Conservation (phyloP, 2,888 invertebrate species). For the Xestia rhomboidea region DNA sequence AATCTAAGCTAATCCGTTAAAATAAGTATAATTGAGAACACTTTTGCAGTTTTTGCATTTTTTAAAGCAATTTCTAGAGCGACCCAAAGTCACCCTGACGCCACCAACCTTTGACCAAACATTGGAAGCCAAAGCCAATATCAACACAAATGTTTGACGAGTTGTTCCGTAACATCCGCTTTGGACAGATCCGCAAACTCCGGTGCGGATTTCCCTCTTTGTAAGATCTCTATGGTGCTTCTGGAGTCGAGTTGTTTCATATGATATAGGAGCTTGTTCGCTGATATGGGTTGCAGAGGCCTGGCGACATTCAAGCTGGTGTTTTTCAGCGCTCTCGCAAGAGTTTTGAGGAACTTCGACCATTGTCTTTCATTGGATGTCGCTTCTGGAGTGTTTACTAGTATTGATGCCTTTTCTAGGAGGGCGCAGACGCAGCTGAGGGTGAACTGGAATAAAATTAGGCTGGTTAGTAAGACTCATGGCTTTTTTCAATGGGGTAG, state of each 20-base stretch:
- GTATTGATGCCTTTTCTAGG: conserved; percentile 78
- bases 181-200: conserved; percentile 85
- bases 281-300: conserved; percentile 76
- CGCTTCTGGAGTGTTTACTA: conserved; percentile 84
- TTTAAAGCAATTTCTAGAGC: conserved; percentile 37
- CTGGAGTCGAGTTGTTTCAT: conserved; percentile 83
- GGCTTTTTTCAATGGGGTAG: too few relatives aligned
- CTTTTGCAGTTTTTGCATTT: conserved; percentile 26
- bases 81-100: conserved; percentile 12
- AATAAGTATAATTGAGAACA: conserved; percentile 47
- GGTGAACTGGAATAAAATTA: conserved; percentile 78
- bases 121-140: conserved; percentile 45
- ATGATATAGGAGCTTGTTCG: conserved; percentile 76
- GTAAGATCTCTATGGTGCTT: conserved; percentile 84
- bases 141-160: conserved; percentile 85
- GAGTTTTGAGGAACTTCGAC: conserved; percentile 89
- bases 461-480: not conserved
- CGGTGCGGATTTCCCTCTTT: conserved; percentile 81
- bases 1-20: conserved; percentile 37
- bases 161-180: conserved; percentile 79
- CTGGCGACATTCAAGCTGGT: conserved; percentile 78
- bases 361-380: conserved; percentile 88
- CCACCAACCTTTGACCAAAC: conserved; percentile 37
- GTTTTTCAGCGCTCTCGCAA: conserved; percentile 86
- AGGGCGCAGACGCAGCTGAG: conserved; percentile 84